These are phyloP conservation scores for Acrocephalus scirpaceus DNA, from an alignment of 2,797 vertebrate species.

Conservation along the genomic window DNA sequence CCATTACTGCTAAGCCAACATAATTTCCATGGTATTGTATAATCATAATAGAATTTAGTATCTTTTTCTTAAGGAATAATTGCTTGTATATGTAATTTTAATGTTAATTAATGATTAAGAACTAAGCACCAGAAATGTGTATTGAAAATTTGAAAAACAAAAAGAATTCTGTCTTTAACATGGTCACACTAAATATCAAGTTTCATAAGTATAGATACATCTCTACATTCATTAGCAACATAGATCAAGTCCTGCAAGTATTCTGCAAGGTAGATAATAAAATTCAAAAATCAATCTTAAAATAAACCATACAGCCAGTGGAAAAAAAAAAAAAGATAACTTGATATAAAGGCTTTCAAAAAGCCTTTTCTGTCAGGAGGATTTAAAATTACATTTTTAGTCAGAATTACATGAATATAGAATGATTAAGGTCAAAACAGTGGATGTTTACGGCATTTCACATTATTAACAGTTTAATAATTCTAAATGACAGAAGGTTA, in stretches of 20 bases:
- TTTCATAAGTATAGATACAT: neutral
- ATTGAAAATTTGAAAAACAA: neutral
- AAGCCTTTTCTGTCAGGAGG: neutral
- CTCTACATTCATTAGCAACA: neutral
- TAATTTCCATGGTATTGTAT: accelerated
- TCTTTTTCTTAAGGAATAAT: neutral
- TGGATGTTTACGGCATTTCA: neutral
- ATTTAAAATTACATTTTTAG: neutral
- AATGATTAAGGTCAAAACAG: neutral
- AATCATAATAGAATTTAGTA: neutral
- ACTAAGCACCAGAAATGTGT: neutral
- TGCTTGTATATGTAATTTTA: neutral
- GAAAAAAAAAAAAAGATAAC: neutral
- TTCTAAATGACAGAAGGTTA: neutral
- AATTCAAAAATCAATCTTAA: neutral
- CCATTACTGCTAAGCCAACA: too few relatives aligned
- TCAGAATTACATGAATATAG: neutral
- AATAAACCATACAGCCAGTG: neutral
- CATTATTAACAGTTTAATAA: neutral
- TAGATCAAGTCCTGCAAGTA: neutral
- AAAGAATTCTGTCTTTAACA: neutral
- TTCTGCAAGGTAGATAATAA: neutral
- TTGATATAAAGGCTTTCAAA: neutral
- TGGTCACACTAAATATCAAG: neutral
- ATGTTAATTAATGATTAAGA: neutral